Percentiles rank a stretch among this genome's conserved stretches.
Conservation (phyloP, 2,888 invertebrate species). For the Empis livida region DNA sequence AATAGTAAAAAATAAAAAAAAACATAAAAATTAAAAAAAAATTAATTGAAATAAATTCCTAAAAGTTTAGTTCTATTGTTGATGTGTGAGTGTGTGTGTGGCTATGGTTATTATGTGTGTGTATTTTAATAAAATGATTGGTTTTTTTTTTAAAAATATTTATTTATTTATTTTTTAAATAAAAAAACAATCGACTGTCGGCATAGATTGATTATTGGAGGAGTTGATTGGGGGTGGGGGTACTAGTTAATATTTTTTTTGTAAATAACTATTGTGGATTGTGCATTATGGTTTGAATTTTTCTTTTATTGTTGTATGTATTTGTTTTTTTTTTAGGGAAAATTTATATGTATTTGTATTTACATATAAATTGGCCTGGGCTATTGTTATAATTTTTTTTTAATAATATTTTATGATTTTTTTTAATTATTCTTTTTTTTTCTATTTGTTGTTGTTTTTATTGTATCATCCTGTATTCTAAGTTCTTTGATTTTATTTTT, state of each 20-base stretch:
- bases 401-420: too few relatives aligned
- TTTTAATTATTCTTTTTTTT: not conserved
- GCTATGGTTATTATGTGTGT: constrained; percentile 12
- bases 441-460: not conserved
- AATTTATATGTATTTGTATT: constrained; percentile 1
- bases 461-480: too few relatives aligned
- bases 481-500: too few relatives aligned
- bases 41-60: too few relatives aligned
- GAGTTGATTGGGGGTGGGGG: constrained; percentile 26
- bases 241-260: constrained; percentile 1
- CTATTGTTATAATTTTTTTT: not conserved
- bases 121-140: not conserved
- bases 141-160: constrained; percentile 10
- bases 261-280: not conserved
- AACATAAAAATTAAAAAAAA: constrained; percentile 5
- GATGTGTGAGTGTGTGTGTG: too few relatives aligned
- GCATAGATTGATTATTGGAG: constrained; percentile 43
- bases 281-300: not conserved
- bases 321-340: constrained; percentile 33
- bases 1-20: constrained; percentile 1
- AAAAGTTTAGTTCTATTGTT: constrained; percentile 12
- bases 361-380: not conserved
- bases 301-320: constrained; percentile 10
- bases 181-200: constrained; percentile 41
- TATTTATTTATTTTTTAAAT: constrained; percentile 14